Percentiles rank a stretch among this genome's conserved stretches.
Conservation (phyloP, 2,888 invertebrate genomes). For the Pyrocoelia pectoralis region DNA sequence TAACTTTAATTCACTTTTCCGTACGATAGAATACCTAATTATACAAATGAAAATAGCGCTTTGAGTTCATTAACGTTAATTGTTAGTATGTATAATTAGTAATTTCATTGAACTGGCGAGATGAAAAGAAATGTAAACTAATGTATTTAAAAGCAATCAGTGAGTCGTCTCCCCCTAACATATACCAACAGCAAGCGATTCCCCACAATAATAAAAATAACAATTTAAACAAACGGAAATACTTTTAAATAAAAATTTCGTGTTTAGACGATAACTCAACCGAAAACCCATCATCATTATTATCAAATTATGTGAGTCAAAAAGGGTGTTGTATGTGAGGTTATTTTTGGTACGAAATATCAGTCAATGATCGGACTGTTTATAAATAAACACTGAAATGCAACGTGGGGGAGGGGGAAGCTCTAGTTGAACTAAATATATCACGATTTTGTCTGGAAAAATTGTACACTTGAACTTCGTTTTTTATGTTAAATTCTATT, state of each 20-base stretch:
- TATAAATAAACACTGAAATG: neutral
- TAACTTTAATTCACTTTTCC: neutral
- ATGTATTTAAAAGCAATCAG: neutral
- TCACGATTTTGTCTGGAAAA: neutral
- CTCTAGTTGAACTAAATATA: slow-evolving; percentile 3
- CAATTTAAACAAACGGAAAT: neutral
- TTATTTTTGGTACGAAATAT: slow-evolving; percentile 8
- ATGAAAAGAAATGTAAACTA: neutral
- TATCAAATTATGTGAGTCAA: neutral
- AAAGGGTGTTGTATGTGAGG: neutral
- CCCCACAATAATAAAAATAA: neutral
- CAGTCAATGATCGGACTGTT: slow-evolving; percentile 10
- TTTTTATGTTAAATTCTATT: neutral
- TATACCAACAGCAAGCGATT: too few species aligned
- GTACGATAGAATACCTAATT: neutral
- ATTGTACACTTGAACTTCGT: slow-evolving; percentile 1
- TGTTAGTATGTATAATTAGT: neutral
- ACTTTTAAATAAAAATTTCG: neutral
- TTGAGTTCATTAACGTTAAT: neutral
- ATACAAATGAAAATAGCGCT: neutral
- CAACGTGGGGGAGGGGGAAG: neutral
- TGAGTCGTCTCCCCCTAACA: neutral
- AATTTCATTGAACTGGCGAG: neutral
- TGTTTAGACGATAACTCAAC: neutral
- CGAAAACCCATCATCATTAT: neutral